A percentile compares a stretch with the other conserved stretches of the same genome.
Conservation (phyloP, 2,888 invertebrate genomes). For the Cephus pygmeus region DNA sequence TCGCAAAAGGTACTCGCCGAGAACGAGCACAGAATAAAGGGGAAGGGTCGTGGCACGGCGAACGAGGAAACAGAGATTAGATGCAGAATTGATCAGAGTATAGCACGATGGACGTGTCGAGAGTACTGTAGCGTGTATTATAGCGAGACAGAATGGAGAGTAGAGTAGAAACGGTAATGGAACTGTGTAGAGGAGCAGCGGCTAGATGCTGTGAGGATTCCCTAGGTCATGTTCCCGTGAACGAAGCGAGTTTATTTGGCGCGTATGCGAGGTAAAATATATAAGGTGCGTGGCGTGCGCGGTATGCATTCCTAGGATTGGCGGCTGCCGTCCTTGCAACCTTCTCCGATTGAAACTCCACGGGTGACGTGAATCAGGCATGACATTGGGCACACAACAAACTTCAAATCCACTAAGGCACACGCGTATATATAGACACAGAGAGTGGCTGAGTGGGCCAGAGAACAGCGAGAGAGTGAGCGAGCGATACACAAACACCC, state of each 20-base stretch:
- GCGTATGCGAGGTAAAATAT: not conserved
- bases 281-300: constrained; percentile 3
- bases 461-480: constrained; percentile 6
- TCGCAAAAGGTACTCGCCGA: not conserved
- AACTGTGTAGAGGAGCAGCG: constrained; percentile 1
- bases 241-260: not conserved
- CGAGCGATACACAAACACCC: constrained; percentile 13
- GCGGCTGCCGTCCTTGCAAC: constrained; percentile 17
- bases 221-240: constrained; percentile 5
- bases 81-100: not conserved
- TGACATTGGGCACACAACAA: constrained; percentile 55
- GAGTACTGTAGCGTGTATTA: not conserved
- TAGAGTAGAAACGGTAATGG: not conserved
- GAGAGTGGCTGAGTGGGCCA: not conserved
- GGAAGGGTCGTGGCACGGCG: not conserved
- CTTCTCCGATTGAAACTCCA: constrained; percentile 9
- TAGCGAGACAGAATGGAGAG: not conserved
- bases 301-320: not conserved
- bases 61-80: not conserved
- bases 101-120: not conserved
- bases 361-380: constrained; percentile 46
- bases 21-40: not conserved
- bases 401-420: constrained; percentile 39
- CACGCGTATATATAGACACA: constrained; percentile 5
- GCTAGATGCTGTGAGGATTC: not conserved